A percentile compares a stretch with the other conserved stretches of the same genome.
These are phyloP conservation scores for Phrynocephalus versicolor DNA, from an alignment of 2,113 vertebrate species.

Conservation along the genomic window DNA sequence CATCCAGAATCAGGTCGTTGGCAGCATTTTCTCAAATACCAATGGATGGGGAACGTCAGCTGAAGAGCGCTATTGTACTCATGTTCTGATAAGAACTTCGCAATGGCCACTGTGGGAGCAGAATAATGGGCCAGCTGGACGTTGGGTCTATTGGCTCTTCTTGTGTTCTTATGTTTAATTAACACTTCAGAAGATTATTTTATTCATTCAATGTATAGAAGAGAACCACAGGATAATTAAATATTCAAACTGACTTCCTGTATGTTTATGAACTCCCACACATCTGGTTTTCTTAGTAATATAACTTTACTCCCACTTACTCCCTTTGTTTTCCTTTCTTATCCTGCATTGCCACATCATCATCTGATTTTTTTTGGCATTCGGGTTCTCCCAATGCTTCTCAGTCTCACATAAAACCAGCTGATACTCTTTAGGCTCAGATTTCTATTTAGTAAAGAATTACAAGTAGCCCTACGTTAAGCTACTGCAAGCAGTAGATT, in stretches of 20 bases:
- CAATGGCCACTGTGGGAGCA: background rate
- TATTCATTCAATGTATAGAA: background rate
- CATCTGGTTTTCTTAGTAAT: background rate
- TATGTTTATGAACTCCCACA: slow-evolving; percentile 33
- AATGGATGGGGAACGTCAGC: no score
- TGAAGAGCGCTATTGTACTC: no score
- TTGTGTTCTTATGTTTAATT: background rate
- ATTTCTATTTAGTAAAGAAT: background rate
- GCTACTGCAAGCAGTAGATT: background rate
- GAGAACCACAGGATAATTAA: background rate
- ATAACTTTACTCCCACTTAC: background rate
- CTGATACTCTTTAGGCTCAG: background rate
- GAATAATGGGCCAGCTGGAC: background rate
- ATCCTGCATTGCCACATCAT: background rate
- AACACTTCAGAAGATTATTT: background rate
- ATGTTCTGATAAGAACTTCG: no score
- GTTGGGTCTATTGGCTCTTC: background rate
- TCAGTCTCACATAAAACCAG: background rate
- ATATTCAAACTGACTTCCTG: slow-evolving; percentile 34
- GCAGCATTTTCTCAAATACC: no score
- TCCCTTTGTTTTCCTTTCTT: background rate
- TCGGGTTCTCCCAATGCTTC: background rate
- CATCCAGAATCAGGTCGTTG: no score
- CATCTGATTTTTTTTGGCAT: background rate
- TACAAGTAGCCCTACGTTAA: background rate